Conservation (phyloP, 2,888 invertebrate genomes). For the Campaea margaritaria region DNA sequence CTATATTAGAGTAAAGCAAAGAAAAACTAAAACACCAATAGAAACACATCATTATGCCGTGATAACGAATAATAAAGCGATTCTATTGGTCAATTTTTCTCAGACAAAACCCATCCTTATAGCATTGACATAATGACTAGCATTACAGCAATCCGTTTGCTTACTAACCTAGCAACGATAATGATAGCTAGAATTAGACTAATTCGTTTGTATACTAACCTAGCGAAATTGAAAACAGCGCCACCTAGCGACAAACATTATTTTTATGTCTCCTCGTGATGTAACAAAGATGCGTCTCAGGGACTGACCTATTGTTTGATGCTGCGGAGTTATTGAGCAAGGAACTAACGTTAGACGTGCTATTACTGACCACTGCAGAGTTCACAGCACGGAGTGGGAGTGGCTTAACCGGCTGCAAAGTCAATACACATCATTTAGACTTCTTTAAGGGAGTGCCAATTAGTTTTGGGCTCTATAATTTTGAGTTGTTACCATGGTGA, state of each 20-base stretch:
- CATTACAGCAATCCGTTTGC: neutral
- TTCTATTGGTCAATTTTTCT: too few relatives aligned
- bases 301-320: conserved; percentile 81
- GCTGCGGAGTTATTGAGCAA: conserved; percentile 86
- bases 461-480: conserved; percentile 40
- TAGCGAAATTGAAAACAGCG: neutral
- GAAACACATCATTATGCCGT: too few relatives aligned
- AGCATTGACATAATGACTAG: too few relatives aligned
- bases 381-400: conserved; percentile 90
- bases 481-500: conserved; percentile 32
- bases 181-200: too few relatives aligned
- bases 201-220: neutral
- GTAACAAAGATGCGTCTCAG: conserved; percentile 54
- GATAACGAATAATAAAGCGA: too few relatives aligned
- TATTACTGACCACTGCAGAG: conserved; percentile 74
- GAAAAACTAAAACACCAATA: too few relatives aligned
- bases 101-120: too few relatives aligned
- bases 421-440: conserved; percentile 57
- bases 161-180: neutral
- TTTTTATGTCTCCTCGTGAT: conserved; percentile 40
- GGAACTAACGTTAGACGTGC: conserved; percentile 82
- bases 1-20: too few relatives aligned
- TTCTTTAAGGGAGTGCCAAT: conserved; percentile 28
- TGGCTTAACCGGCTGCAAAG: conserved; percentile 93
- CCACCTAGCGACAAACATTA: conserved; percentile 5